These are phyloP conservation scores for Agrypnus murinus DNA, from an alignment of 2,888 invertebrate genomes.

Conservation along the genomic window DNA sequence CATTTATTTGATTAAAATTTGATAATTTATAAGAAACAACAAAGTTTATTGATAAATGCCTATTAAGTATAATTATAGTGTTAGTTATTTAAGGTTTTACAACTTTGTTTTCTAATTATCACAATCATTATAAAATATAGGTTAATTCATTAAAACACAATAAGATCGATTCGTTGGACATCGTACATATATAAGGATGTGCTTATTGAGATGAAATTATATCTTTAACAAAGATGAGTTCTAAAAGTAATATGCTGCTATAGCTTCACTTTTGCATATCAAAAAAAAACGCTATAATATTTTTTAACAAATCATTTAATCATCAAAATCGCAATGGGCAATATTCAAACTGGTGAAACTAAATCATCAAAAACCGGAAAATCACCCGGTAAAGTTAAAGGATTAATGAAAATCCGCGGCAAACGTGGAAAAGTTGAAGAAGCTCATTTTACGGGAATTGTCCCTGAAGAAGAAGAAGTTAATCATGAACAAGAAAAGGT, in stretches of 20 bases:
- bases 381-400: conserved; percentile 76
- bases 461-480: conserved; percentile 56
- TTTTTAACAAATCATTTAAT: neutral
- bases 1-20: neutral
- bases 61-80: neutral
- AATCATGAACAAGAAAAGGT: conserved; percentile 46
- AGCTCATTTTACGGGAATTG: conserved; percentile 63
- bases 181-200: neutral
- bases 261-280: conserved; percentile 11
- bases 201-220: too few species aligned
- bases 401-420: conserved; percentile 73
- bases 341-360: conserved; percentile 73
- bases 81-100: conserved; percentile 6
- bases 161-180: neutral
- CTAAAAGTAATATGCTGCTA: neutral
- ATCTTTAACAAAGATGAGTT: neutral
- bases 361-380: conserved; percentile 74
- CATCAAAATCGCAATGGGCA: conserved; percentile 72
- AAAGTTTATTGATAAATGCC: neutral
- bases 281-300: neutral
- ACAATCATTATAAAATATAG: neutral
- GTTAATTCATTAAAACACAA: conserved; percentile 3
- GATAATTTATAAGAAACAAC: neutral
- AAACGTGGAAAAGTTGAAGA: conserved; percentile 67
- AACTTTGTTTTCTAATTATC: neutral